phyloP scores from a whole-genome alignment of 2,797 vertebrate species.

The Carduelis carduelis region DNA sequence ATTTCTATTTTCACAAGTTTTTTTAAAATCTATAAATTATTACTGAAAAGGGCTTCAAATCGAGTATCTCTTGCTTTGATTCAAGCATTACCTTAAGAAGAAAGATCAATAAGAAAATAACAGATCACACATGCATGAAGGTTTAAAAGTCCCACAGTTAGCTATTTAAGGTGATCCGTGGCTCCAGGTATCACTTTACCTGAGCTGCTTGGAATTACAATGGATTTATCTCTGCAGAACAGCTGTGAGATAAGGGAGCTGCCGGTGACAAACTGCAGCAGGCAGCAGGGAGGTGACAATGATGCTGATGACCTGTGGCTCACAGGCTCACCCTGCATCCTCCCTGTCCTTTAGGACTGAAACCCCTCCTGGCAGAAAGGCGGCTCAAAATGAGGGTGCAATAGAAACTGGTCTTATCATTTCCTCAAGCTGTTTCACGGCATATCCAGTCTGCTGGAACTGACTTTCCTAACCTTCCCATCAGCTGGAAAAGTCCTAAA shows the following conservation, averaged over 20 bases:
- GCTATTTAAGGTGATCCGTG: not conserved
- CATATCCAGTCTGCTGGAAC: not conserved
- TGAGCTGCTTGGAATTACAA: slow-evolving; percentile 5
- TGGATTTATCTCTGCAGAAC: slow-evolving; percentile 21
- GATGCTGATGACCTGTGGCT: not conserved
- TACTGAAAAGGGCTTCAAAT: not conserved
- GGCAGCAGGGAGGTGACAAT: not conserved
- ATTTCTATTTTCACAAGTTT: not conserved
- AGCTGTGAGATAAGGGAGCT: slow-evolving; percentile 7
- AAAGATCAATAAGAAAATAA: not conserved
- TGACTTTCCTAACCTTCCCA: not conserved
- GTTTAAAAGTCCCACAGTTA: not conserved
- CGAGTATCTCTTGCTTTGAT: not conserved
- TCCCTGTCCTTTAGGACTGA: not conserved
- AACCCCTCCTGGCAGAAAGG: not conserved
- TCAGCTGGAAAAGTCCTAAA: not conserved
- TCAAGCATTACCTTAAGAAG: not conserved
- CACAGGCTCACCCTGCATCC: not conserved
- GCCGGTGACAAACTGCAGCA: not conserved
- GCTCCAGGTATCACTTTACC: slow-evolving; percentile 31
- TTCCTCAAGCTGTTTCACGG: not conserved
- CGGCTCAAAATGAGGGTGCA: not conserved
- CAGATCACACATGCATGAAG: not conserved
- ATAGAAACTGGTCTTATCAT: not conserved
- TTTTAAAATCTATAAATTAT: not conserved